Evolutionary conservation across 2,797 vertebrate species (phyloP).

Genomic region (Sylvilagus floridanus): DNA sequence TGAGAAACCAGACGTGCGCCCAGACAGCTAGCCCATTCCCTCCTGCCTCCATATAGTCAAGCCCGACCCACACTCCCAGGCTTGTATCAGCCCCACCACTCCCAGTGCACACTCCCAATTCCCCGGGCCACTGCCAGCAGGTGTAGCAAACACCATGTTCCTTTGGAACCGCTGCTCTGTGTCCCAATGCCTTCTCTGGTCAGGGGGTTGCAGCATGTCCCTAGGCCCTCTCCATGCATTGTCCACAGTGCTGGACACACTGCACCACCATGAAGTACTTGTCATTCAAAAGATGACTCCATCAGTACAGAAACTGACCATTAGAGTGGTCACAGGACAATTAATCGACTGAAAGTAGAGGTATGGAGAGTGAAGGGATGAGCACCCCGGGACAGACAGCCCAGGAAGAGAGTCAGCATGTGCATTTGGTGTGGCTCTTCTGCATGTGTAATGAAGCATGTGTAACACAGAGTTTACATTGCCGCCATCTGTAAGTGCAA

Average conservation of each 20-base stretch:
- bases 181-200: background rate
- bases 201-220: background rate
- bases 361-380: background rate
- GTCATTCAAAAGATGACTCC: background rate
- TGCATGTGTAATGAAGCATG: background rate
- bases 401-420: background rate
- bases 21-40: background rate
- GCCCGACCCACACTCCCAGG: background rate
- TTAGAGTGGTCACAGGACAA: background rate
- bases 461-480: background rate
- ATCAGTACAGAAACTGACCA: background rate
- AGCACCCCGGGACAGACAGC: background rate
- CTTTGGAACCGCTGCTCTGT: background rate
- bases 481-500: background rate
- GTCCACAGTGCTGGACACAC: background rate
- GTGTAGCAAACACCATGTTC: background rate
- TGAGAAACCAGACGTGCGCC: background rate
- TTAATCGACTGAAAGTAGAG: background rate
- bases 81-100: background rate
- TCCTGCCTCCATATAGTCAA: background rate
- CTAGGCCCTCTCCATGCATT: background rate
- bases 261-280: background rate
- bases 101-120: background rate
- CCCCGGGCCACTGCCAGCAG: background rate
- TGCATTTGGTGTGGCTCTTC: background rate